Conservation (phyloP, 2,113 vertebrate genomes). For the Lipotes vexillifer region DNA sequence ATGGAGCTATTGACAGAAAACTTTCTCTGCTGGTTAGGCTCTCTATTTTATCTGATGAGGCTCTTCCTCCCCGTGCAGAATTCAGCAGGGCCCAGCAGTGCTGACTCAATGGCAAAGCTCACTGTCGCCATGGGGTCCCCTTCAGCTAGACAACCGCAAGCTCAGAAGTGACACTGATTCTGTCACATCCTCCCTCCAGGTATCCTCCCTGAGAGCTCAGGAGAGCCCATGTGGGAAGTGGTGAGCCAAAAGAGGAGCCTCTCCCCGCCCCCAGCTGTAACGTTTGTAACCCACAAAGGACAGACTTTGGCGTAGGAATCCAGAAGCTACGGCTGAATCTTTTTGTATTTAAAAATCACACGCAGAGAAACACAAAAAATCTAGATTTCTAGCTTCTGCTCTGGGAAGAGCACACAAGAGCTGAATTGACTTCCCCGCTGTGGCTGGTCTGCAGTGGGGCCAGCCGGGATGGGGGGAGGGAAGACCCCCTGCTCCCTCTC, state of each 20-base stretch:
- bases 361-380: neutral
- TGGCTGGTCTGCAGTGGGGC: neutral
- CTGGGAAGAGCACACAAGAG: neutral
- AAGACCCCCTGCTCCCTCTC: neutral
- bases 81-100: neutral
- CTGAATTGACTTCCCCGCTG: neutral
- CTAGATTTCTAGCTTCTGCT: neutral
- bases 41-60: conserved; percentile 32
- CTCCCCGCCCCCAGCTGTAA: neutral
- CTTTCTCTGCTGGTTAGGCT: conserved; percentile 36
- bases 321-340: neutral
- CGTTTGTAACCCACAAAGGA: neutral
- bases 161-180: neutral
- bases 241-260: neutral
- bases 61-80: neutral
- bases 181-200: neutral
- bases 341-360: neutral
- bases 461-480: neutral
- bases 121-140: neutral
- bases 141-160: neutral
- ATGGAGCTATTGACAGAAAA: conserved; percentile 34
- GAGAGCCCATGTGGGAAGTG: neutral
- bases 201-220: neutral
- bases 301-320: neutral
- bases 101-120: neutral